Conservation (phyloP, 1,140 invertebrate species). For the Streblospio benedicti region DNA sequence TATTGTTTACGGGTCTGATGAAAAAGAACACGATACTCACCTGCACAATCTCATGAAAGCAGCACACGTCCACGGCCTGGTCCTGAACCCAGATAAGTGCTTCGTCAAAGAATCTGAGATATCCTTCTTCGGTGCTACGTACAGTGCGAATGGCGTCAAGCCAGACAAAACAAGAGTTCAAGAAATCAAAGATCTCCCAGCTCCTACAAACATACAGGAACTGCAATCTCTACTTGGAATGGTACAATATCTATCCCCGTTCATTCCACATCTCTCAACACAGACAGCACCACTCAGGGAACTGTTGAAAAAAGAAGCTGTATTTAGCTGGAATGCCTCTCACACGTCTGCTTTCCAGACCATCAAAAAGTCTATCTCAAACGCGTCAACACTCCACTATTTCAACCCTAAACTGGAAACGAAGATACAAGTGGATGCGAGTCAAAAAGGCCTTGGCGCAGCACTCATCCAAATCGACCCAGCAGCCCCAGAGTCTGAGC, state of each 20-base stretch:
- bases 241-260: too few relatives aligned
- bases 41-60: background rate
- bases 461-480: too few relatives aligned
- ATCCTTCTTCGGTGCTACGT: background rate
- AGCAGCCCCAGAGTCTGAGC: background rate
- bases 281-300: too few relatives aligned
- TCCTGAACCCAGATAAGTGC: background rate
- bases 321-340: background rate
- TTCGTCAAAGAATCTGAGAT: background rate
- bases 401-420: background rate
- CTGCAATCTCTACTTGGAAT: too few relatives aligned
- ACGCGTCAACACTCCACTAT: background rate
- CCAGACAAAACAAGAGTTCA: too few relatives aligned
- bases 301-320: too few relatives aligned
- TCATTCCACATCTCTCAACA: too few relatives aligned
- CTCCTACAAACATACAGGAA: too few relatives aligned
- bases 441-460: too few relatives aligned
- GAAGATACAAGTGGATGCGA: background rate
- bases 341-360: too few relatives aligned
- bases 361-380: background rate
- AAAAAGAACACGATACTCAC: background rate
- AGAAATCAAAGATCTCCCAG: too few relatives aligned
- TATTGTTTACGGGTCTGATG: background rate
- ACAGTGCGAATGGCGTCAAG: too few relatives aligned
- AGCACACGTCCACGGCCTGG: background rate